Conservation (phyloP, 2,113 vertebrate genomes). For the Plectropomus leopardus region DNA sequence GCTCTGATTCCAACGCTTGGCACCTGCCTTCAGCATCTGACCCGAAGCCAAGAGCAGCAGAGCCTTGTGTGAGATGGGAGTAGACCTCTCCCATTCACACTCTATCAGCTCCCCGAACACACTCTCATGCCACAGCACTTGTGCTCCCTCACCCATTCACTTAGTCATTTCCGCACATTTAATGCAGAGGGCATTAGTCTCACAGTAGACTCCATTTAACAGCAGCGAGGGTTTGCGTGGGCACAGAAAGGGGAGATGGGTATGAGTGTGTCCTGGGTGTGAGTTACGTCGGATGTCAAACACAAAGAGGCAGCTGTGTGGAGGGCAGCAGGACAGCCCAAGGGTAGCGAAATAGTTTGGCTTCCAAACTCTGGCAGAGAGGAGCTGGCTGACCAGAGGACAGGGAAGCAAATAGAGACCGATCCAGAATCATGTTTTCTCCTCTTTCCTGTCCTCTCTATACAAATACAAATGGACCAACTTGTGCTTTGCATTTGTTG, state of each 20-base stretch:
- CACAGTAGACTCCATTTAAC: slow-evolving; percentile 50
- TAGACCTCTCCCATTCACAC: slow-evolving; percentile 55
- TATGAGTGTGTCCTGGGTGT: slow-evolving; percentile 38
- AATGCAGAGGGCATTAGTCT: slow-evolving; percentile 28
- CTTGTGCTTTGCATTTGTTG: not conserved
- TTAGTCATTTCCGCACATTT: slow-evolving; percentile 63
- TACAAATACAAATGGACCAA: not conserved
- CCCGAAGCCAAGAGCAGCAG: slow-evolving; percentile 85
- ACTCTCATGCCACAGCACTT: slow-evolving; percentile 20
- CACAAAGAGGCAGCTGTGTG: slow-evolving; percentile 54
- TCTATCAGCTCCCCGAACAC: slow-evolving; percentile 35
- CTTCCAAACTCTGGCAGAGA: slow-evolving; percentile 21
- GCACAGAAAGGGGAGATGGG: slow-evolving; percentile 45
- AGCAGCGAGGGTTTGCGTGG: not conserved
- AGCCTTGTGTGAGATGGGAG: slow-evolving; percentile 68
- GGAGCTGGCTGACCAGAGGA: slow-evolving; percentile 24
- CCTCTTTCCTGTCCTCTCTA: slow-evolving; percentile 7
- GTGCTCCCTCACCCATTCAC: slow-evolving; percentile 58
- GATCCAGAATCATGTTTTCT: slow-evolving; percentile 30
- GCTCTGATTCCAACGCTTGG: slow-evolving; percentile 78
- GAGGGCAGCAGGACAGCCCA: slow-evolving; percentile 15
- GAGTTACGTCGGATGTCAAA: slow-evolving; percentile 34
- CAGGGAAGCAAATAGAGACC: slow-evolving; percentile 23
- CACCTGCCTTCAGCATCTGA: slow-evolving; percentile 86
- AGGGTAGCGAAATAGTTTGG: slow-evolving; percentile 32